These are phyloP conservation scores for Whitmania pigra DNA, from an alignment of 1,140 invertebrate species.

Conservation along the genomic window DNA sequence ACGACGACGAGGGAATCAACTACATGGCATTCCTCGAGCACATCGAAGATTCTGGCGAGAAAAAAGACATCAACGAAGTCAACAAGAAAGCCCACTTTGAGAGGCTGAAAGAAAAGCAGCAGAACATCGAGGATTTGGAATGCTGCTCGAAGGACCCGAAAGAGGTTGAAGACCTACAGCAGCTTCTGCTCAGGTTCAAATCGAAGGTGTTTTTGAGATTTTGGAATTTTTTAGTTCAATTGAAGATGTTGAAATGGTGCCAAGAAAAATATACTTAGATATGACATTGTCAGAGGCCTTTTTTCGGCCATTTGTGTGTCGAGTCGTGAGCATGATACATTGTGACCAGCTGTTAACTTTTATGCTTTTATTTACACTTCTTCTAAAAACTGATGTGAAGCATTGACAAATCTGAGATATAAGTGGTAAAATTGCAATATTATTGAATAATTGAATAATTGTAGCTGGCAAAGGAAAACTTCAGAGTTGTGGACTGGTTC, in stretches of 20 bases:
- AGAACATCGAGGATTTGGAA: not conserved
- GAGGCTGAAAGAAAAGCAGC: not conserved
- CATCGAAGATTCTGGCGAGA: not conserved
- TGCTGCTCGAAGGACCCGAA: not conserved
- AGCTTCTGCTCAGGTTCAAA: not conserved
- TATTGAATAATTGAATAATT: no score
- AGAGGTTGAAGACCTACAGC: not conserved
- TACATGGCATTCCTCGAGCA: not conserved
- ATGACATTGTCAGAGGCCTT: no score
- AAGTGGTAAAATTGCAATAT: no score
- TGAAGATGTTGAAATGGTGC: no score
- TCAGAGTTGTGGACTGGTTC: not conserved
- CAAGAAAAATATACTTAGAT: no score
- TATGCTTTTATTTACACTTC: no score
- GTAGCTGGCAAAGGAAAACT: not conserved
- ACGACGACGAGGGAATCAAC: constrained; percentile 7
- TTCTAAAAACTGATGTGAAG: no score
- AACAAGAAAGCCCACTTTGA: not conserved
- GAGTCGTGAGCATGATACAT: no score
- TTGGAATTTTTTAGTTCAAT: no score
- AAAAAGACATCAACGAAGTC: not conserved
- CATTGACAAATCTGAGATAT: no score
- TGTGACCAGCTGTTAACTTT: no score
- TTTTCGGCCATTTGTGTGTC: no score
- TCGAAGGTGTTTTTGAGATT: not conserved